These are phyloP conservation scores for Amazonetta brasiliensis DNA, from an alignment of 2,797 vertebrate species.

Conservation along the genomic window DNA sequence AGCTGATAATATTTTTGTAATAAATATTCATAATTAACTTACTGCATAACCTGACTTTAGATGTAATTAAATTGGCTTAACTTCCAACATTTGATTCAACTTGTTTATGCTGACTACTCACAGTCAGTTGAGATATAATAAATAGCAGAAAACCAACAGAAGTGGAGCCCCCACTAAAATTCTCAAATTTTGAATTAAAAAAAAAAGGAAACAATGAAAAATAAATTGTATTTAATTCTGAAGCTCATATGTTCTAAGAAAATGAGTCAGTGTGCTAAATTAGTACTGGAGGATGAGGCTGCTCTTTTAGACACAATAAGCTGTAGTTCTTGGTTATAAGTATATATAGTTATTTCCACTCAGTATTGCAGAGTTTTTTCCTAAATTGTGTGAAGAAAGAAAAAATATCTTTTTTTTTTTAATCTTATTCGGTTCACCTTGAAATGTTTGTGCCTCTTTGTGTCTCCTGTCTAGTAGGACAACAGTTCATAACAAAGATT, in stretches of 20 bases:
- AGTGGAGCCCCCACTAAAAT: neutral
- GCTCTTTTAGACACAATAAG: neutral
- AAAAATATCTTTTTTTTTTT: neutral
- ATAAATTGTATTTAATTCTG: neutral
- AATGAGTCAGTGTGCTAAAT: neutral
- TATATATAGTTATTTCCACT: neutral
- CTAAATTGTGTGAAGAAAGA: neutral
- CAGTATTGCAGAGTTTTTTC: neutral
- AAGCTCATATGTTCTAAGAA: neutral
- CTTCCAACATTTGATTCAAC: neutral
- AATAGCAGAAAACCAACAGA: neutral
- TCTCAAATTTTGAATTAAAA: neutral
- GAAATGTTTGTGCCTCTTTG: neutral
- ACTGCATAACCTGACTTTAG: neutral
- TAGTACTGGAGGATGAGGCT: neutral
- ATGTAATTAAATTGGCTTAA: slow-evolving; percentile 36
- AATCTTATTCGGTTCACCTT: neutral
- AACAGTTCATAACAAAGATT: neutral
- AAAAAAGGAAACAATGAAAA: neutral
- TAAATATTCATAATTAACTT: slow-evolving; percentile 40
- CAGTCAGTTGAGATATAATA: neutral
- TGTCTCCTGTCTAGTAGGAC: neutral
- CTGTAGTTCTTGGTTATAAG: neutral
- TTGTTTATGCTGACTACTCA: neutral
- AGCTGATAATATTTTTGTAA: neutral